These are phyloP conservation scores for Caenorhabditis latens DNA, from an alignment of 1,140 invertebrate species.

Conservation along the genomic window DNA sequence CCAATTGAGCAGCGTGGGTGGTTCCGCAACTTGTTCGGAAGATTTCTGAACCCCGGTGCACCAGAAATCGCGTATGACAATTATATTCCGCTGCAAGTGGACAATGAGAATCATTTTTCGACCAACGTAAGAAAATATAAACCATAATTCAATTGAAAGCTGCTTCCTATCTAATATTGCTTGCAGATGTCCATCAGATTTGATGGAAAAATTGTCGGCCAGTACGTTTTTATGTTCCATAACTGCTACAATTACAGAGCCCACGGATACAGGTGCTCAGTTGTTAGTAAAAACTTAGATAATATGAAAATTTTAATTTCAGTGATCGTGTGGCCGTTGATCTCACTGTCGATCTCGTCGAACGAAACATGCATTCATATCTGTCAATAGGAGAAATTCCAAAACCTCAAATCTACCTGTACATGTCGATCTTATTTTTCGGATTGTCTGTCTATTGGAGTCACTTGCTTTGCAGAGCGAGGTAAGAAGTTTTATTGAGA, in stretches of 20 bases:
- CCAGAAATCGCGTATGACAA: conserved; percentile 48
- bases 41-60: conserved; percentile 44
- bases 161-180: conserved; percentile 20
- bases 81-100: conserved; percentile 40
- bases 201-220: conserved; percentile 86
- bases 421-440: conserved; percentile 91
- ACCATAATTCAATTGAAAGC: not conserved
- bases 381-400: conserved; percentile 98
- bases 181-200: conserved; percentile 87
- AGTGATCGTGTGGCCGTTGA: conserved; percentile 75
- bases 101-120: conserved; percentile 43
- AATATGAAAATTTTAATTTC: not conserved
- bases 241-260: conserved; percentile 87
- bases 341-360: conserved; percentile 79
- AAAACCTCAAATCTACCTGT: conserved; percentile 90
- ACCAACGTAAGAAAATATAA: conserved; percentile 13
- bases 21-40: conserved; percentile 52
- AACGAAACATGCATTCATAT: conserved; percentile 88
- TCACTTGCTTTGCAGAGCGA: conserved; percentile 88
- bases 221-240: conserved; percentile 95
- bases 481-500: conserved; percentile 79
- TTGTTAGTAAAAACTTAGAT: not conserved
- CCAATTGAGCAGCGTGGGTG: conserved; percentile 35
- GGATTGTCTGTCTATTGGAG: conserved; percentile 91
- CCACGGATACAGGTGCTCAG: conserved; percentile 72